Base-by-base conservation (phyloP, 35 echinoderm and acorn worm genomes). In the Strongylocentrotus purpuratus region DNA sequence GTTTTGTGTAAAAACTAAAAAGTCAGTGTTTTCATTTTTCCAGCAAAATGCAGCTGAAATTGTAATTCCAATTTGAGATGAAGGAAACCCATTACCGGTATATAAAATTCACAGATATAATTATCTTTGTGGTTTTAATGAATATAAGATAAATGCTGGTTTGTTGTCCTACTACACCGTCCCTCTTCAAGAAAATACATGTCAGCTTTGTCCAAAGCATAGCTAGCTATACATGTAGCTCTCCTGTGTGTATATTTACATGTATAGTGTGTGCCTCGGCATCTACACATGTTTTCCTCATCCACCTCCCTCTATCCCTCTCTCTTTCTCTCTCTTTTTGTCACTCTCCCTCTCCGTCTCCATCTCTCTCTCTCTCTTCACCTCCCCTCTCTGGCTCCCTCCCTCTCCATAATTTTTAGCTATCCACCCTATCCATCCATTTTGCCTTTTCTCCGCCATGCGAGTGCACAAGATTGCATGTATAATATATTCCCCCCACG, bases 401-500 rank as follows among this genome's bases (percentile, higher is more conserved):
- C 28, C 65, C 65, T 78, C 65, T 78, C 65, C 65, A 78, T 78
- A 78, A 78, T 78, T 78, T 78, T 78, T n/a, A 78, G 65, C 65
- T 78, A 78, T 78, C 65, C 20, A 78, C n/a, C 65, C 65, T 78
- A 78, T n/a, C 65, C 65, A 78, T 78, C 25, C 28, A 78, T 78
- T 78, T 78, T 78, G 65, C 65, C 25, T 78, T 78, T 78, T 78
- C 65, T 78, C 65, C 25, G 65, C 28, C 65, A n/a, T 28, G 65
- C 65, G 28, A 78, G 65, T n/a, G 65, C 8, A 78, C 65, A 78
- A 78, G 65, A 78, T 78, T 78, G 65, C 65, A 78, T 89, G 87
- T 89, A 46, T 41, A 89, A 33, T 89, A 46, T 41, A 89, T 89
- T 89, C 87, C 87, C 45, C 45, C 87, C 87, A 89, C 45, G 87